Conservation (phyloP, 1,140 invertebrate genomes). For the Diabrotica virgifera region DNA sequence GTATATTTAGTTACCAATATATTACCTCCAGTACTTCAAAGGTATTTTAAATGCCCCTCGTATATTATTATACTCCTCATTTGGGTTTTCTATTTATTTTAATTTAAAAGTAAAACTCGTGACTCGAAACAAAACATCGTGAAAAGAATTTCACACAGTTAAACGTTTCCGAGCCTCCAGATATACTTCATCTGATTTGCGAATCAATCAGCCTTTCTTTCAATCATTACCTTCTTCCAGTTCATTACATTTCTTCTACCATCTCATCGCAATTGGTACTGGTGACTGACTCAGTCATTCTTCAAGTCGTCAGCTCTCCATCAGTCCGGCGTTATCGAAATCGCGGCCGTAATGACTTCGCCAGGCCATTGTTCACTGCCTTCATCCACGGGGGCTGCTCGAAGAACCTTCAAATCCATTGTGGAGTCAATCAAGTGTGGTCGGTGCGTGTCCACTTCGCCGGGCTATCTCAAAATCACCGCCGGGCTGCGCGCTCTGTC, state of each 20-base stretch:
- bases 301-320: conserved; percentile 28
- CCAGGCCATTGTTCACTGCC: conserved; percentile 25
- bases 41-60: too few species aligned
- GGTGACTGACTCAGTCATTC: conserved; percentile 17
- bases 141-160: too few species aligned
- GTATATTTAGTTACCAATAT: too few species aligned
- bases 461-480: conserved; percentile 11
- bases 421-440: conserved; percentile 27
- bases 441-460: conserved; percentile 21
- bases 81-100: too few species aligned
- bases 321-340: conserved; percentile 24
- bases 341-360: conserved; percentile 26
- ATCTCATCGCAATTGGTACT: not conserved
- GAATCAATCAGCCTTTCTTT: not conserved
- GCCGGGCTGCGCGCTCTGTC: conserved; percentile 12
- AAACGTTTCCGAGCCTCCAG: not conserved
- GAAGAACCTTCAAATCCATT: conserved; percentile 20
- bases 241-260: not conserved
- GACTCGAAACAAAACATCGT: too few species aligned
- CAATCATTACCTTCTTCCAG: not conserved
- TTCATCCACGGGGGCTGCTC: conserved; percentile 21
- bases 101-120: too few species aligned
- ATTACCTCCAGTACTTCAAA: too few species aligned
- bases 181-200: not conserved
- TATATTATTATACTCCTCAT: too few species aligned